Evolutionary conservation across 2,797 vertebrate species (phyloP).

Genomic region (Eulemur mongoz): DNA sequence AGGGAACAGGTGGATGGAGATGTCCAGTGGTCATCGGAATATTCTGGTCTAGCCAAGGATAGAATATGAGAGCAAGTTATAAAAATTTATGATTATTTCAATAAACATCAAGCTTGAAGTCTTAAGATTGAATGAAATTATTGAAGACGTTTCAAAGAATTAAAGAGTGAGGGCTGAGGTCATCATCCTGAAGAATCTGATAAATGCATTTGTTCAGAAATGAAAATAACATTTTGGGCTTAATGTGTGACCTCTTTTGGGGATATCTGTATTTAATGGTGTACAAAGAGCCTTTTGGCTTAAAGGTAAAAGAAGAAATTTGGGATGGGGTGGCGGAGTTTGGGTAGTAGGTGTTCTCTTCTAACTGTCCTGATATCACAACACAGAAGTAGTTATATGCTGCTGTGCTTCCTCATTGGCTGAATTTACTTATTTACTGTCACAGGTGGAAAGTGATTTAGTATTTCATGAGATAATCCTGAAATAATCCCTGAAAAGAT

Average conservation of each 20-base stretch:
- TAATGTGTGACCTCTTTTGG: background rate
- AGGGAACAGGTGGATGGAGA: background rate
- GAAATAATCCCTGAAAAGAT: constrained; percentile 46
- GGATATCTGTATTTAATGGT: background rate
- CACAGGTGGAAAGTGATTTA: constrained; percentile 19
- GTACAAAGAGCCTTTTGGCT: background rate
- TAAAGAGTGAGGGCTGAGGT: background rate
- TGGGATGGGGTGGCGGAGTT: background rate
- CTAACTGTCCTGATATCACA: background rate
- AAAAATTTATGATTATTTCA: background rate
- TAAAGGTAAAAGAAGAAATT: background rate
- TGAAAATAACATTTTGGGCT: background rate
- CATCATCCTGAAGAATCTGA: background rate
- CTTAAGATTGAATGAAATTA: background rate
- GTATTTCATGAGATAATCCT: constrained; percentile 33
- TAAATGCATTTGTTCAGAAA: background rate
- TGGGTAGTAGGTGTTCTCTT: background rate
- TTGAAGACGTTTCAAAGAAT: background rate
- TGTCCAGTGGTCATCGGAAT: background rate
- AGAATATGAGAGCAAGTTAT: background rate
- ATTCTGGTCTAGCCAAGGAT: background rate
- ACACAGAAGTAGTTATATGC: fast-evolving
- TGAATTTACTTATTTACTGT: background rate
- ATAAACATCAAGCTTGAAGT: background rate
- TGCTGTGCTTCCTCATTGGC: background rate